phyloP scores from a whole-genome alignment of 2,797 vertebrate species.

The Allochrocebus solatus region DNA sequence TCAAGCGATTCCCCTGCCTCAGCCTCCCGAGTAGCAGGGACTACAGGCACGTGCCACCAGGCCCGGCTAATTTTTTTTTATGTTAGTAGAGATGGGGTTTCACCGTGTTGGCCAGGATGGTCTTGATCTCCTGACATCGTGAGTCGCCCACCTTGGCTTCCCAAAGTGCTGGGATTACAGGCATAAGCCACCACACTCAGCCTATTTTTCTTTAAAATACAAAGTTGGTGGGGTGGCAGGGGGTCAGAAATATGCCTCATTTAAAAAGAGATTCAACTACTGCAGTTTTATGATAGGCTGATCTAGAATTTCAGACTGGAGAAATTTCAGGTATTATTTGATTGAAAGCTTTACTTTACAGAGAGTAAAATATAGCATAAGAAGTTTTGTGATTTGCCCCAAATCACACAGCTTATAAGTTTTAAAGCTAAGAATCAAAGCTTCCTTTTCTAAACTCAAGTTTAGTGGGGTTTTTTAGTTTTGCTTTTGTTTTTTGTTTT shows the following conservation, averaged over 20 bases:
- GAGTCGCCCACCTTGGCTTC: not conserved
- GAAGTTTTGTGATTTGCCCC: not conserved
- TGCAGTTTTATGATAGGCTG: not conserved
- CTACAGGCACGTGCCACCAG: not conserved
- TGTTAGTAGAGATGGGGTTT: not conserved
- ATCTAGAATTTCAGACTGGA: not conserved
- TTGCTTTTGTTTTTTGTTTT: not conserved
- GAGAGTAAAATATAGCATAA: not conserved
- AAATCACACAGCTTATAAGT: not conserved
- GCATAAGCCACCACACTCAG: not conserved
- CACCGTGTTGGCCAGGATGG: not conserved
- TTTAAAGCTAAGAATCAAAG: not conserved
- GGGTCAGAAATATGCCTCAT: not conserved
- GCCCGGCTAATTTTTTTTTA: not conserved
- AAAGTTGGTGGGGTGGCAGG: accelerated
- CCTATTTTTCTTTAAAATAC: not conserved
- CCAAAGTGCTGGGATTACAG: not conserved
- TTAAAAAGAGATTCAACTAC: not conserved
- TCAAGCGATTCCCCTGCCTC: not conserved
- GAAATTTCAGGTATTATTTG: not conserved
- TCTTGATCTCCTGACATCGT: not conserved
- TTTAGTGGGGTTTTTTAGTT: not conserved
- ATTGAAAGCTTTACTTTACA: not conserved
- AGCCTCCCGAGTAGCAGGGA: not conserved
- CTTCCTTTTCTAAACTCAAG: not conserved